These are phyloP conservation scores for Hyppa rectilinea DNA, from an alignment of 2,888 invertebrate genomes.

Conservation along the genomic window DNA sequence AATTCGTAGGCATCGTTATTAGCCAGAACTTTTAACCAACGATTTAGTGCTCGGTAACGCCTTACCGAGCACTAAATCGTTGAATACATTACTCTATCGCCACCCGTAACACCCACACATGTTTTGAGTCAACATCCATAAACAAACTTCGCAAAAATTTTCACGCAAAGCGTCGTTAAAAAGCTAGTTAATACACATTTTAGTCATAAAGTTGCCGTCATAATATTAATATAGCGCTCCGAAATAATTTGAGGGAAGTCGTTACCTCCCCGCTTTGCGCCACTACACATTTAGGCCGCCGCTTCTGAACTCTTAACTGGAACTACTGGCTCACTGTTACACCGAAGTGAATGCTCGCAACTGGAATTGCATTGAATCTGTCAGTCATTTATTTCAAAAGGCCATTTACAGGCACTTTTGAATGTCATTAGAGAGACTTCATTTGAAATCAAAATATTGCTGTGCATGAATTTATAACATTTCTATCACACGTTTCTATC, in stretches of 20 bases:
- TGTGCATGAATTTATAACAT: not conserved
- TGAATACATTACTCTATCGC: constrained; percentile 29
- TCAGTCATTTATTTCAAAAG: no score
- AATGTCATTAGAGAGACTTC: no score
- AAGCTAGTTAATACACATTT: constrained; percentile 64
- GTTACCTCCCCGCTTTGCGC: constrained; percentile 74
- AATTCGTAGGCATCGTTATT: constrained; percentile 4
- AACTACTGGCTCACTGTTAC: constrained; percentile 57
- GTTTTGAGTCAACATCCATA: constrained; percentile 26
- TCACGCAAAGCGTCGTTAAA: constrained; percentile 53
- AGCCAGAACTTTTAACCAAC: constrained; percentile 14
- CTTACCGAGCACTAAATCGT: constrained; percentile 34
- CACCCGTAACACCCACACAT: constrained; percentile 26
- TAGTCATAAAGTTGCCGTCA: constrained; percentile 62
- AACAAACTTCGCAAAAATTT: constrained; percentile 47
- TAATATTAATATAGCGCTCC: constrained; percentile 68
- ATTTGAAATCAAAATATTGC: not conserved
- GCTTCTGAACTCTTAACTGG: constrained; percentile 69
- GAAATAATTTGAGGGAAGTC: constrained; percentile 77
- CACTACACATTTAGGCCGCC: constrained; percentile 80
- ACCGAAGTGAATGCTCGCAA: constrained; percentile 53
- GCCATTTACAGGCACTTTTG: no score
- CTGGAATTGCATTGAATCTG: not conserved
- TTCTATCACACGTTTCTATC: no score
- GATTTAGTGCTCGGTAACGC: no score